Percentiles rank a stretch among this genome's conserved stretches.
phyloP scores from a whole-genome alignment of 1,140 invertebrate genomes.

The Sminthurinus signatus region DNA sequence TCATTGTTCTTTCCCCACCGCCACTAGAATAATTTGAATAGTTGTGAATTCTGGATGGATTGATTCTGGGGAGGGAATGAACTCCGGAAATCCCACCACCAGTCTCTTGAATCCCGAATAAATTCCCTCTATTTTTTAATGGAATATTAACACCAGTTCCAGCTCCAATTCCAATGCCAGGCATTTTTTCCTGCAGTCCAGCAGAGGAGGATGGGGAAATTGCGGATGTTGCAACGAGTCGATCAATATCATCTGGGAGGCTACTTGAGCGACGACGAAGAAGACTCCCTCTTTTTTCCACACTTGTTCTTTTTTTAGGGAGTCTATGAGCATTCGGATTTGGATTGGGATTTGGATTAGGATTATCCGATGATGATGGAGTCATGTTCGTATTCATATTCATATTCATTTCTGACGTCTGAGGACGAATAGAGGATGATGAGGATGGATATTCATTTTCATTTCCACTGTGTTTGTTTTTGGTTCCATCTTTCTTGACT shows the following conservation, averaged over 20 bases:
- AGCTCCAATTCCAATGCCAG: no score
- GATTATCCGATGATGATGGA: background rate
- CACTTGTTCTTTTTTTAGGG: background rate
- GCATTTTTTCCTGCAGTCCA: background rate
- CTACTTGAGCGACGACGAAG: slow-evolving; percentile 29
- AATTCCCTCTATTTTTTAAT: background rate
- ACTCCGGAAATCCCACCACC: slow-evolving; percentile 18
- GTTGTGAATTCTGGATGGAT: slow-evolving; percentile 12
- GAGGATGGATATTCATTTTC: background rate
- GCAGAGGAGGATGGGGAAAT: background rate
- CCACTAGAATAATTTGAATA: background rate
- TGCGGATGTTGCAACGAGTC: background rate
- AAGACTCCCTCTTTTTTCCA: slow-evolving; percentile 14
- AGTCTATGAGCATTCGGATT: no score
- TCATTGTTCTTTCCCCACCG: background rate
- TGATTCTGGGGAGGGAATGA: slow-evolving; percentile 29
- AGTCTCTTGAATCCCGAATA: background rate
- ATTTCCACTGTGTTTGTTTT: no score
- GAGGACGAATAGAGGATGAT: background rate
- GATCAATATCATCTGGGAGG: slow-evolving; percentile 36
- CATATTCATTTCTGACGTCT: no score
- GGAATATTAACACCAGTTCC: background rate
- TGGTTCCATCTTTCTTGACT: no score
- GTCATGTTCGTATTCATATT: background rate
- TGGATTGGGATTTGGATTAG: background rate